phyloP scores from a whole-genome alignment of 2,797 vertebrate species.

The Halcyon smyrnensis region DNA sequence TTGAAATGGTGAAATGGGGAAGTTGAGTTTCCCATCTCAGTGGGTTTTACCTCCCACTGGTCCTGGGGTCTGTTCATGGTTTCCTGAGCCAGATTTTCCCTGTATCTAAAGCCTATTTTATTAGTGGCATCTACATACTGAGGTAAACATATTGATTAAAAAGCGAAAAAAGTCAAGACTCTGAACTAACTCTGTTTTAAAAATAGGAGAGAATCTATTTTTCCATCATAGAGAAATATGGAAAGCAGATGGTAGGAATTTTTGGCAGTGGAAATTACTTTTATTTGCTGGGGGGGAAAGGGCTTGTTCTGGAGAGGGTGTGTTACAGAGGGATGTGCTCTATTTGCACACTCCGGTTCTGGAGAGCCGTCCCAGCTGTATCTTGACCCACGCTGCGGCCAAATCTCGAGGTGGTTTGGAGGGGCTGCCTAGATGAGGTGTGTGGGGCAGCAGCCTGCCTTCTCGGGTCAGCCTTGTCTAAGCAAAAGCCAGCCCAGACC shows the following conservation, averaged over 20 bases:
- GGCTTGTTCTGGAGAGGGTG: neutral
- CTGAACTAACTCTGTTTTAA: neutral
- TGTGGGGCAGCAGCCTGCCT: neutral
- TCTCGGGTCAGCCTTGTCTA: accelerated
- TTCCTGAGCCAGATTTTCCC: neutral
- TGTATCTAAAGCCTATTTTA: neutral
- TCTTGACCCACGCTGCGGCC: accelerated
- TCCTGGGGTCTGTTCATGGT: neutral
- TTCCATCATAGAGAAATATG: slow-evolving; percentile 32
- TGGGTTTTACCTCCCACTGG: neutral
- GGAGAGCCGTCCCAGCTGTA: neutral
- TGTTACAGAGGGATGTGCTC: neutral
- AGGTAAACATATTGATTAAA: slow-evolving; percentile 3
- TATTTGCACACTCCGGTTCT: accelerated
- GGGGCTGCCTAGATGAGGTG: neutral
- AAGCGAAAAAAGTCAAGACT: neutral
- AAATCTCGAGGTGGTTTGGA: neutral
- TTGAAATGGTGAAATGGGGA: neutral
- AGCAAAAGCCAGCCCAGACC: neutral
- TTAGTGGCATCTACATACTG: neutral
- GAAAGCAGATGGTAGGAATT: slow-evolving; percentile 32
- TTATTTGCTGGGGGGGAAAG: neutral
- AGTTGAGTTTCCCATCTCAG: neutral
- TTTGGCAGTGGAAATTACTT: neutral
- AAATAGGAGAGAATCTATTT: slow-evolving; percentile 41